Evolutionary conservation across 53 echinoderm and acorn worm genomes (phyloP), one percentile per base, ranked within the genome.

Genomic region (Pentamera pediparva): DNA sequence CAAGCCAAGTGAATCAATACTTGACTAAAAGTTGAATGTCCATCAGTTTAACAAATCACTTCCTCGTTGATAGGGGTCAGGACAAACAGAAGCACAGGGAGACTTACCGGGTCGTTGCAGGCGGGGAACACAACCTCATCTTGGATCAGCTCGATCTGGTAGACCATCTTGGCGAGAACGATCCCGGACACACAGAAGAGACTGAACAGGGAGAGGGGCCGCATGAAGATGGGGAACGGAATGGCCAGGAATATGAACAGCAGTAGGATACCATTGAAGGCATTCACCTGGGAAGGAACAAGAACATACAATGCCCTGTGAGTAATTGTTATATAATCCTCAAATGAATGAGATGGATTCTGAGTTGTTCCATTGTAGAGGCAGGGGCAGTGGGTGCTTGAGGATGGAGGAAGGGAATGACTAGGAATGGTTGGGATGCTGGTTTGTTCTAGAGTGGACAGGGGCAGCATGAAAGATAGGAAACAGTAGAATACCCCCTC

Each of bases 241-340:
- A 96, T 78, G 40, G 91, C 86, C 43, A 96, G 40, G 65, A 96
- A 91, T 75, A 96, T 86, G 22, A 96, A 33, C 31, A 91, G 81
- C 4, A 96, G 74, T 28, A 91, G 91, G 27, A 88, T 67, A 61
- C 82, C 91, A 37, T 96, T 96, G 70, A 87, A 87, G 37, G 91
- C 88, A 37, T 82, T 76, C 12, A 91, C 73, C 88, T 91, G 61
- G 1, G 2, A 58, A 27, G 17, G 59, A 29, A 29, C 1, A 45
- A 45, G 1, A 1, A 15, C 47, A 45, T 15, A 1, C 47, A 45
- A 45, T 45, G n/a, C n/a, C n/a, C n/a, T n/a, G n/a, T n/a, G n/a
- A n/a, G n/a, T n/a, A 72, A 22, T 18, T 4, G 40, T n/a, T n/a
- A n/a, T n/a, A n/a, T n/a, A n/a, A n/a, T n/a, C n/a, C n/a, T 45